Evolutionary conservation across 2,888 invertebrate genomes (phyloP).

Genomic region (Stenichneumon culpator): DNA sequence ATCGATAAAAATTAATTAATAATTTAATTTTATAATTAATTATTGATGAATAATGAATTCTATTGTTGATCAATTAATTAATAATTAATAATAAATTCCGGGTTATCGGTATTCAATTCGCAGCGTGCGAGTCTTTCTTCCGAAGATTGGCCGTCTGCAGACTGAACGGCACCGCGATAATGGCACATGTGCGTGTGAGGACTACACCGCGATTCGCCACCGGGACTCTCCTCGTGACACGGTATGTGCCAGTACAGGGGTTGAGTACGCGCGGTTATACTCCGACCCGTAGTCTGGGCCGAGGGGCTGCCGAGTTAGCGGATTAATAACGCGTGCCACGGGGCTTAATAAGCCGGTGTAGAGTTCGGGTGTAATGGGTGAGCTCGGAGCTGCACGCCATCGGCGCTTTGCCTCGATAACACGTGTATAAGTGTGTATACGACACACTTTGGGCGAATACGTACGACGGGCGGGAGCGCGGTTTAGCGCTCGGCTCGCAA

Average conservation of each 20-base stretch:
- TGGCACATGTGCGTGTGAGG: conserved; percentile 67
- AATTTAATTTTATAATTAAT: no score
- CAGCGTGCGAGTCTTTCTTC: conserved; percentile 17
- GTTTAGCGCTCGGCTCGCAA: conserved; percentile 52
- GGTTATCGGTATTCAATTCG: conserved; percentile 57
- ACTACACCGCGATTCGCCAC: conserved; percentile 49
- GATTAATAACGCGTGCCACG: conserved; percentile 84
- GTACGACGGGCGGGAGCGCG: background rate
- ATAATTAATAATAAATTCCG: no score
- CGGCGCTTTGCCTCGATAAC: conserved; percentile 10
- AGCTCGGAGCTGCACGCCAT: conserved; percentile 56
- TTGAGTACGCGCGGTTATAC: conserved; percentile 31
- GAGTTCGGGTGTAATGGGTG: conserved; percentile 77
- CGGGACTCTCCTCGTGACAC: conserved; percentile 43
- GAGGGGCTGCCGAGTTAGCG: conserved; percentile 76
- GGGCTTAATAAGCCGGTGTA: conserved; percentile 82
- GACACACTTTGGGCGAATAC: background rate
- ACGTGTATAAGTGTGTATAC: background rate
- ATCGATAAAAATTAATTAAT: background rate
- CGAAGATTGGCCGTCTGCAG: conserved; percentile 56
- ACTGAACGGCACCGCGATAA: conserved; percentile 67
- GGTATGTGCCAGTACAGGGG: conserved; percentile 36
- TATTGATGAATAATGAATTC: no score
- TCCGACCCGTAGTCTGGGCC: conserved; percentile 14
- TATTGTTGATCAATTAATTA: no score